Evolutionary conservation across 64 coral and sea anemone genomes (phyloP), one percentile per base, ranked within the genome.

Genomic region (Porites lutea): DNA sequence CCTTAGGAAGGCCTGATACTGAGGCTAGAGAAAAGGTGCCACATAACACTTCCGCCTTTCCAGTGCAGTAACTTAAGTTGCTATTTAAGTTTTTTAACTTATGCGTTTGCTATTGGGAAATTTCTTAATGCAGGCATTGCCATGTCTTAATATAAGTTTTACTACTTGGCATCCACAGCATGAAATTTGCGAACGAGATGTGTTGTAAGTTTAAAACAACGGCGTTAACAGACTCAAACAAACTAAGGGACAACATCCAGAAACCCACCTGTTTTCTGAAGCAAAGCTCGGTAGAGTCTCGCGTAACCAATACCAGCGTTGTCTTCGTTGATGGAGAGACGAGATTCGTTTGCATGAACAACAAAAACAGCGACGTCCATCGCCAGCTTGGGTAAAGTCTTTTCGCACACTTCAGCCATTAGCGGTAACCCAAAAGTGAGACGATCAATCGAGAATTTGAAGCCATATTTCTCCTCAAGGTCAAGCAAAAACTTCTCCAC

Each of bases 331-430:
- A 94, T 19, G 18, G 87, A 94, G 6, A 94, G 61, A 6, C 87
- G 54, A 16, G 87, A 94, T 64, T 94, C 93, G 19, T 94, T 64
- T 27, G 87, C 93, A 77, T 94, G 93, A 43, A 94, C 93, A 82
- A 94, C 93, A 90, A 94, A 94, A 50, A 94, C 87, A 43, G 93
- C 93, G 15, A 75, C 77, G 58, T 90, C 87, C 65, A 69, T 69
- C 16, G 18, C 15, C 22, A 69, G 16, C 16, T 8, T 69, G 7
- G 65, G 65, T 71, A 71, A 27, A 13, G 67, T 67, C 27, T 77
- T 59, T 15, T 37, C 16, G 5, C 79, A 86, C 47, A 82, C 59
- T 61, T 89, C 71, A 6, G 68, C 16, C 93, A 94, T 94, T 48
- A 52, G 47, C 54, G 78, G 93, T 20, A 94, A 52, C 3, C 87